Conservation (phyloP, 2,113 vertebrate genomes). For the Channa argus region DNA sequence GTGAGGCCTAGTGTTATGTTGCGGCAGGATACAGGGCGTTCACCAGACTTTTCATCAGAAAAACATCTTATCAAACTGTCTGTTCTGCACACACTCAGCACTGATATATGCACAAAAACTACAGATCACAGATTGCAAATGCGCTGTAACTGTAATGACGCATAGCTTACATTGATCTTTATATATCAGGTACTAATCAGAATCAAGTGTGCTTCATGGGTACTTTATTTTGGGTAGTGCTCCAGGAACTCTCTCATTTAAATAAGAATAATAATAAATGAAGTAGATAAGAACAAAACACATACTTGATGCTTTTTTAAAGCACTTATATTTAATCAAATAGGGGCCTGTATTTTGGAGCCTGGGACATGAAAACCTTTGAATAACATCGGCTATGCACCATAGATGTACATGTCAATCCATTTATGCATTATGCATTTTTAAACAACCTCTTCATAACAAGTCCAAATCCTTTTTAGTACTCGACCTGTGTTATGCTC, state of each 20-base stretch:
- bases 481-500: constrained; percentile 24
- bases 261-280: constrained; percentile 34
- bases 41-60: constrained; percentile 46
- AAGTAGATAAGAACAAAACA: constrained; percentile 28
- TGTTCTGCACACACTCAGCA: constrained; percentile 26
- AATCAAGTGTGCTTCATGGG: constrained; percentile 35
- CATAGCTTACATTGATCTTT: constrained; percentile 2
- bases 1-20: constrained; percentile 50
- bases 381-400: constrained; percentile 16
- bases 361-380: constrained; percentile 40
- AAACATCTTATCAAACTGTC: constrained; percentile 42
- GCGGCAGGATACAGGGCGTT: constrained; percentile 55
- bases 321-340: constrained; percentile 40
- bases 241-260: constrained; percentile 39
- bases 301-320: constrained; percentile 41
- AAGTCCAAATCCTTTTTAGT: constrained; percentile 40
- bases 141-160: neutral
- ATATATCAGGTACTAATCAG: constrained; percentile 23
- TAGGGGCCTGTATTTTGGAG: constrained; percentile 35
- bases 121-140: constrained; percentile 7
- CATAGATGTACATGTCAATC: constrained; percentile 19
- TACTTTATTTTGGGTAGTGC: constrained; percentile 14
- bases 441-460: constrained; percentile 38
- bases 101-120: constrained; percentile 11
- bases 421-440: constrained; percentile 46